These are phyloP conservation scores for Suillia variegata DNA, from an alignment of 2,888 invertebrate genomes.

Conservation along the genomic window DNA sequence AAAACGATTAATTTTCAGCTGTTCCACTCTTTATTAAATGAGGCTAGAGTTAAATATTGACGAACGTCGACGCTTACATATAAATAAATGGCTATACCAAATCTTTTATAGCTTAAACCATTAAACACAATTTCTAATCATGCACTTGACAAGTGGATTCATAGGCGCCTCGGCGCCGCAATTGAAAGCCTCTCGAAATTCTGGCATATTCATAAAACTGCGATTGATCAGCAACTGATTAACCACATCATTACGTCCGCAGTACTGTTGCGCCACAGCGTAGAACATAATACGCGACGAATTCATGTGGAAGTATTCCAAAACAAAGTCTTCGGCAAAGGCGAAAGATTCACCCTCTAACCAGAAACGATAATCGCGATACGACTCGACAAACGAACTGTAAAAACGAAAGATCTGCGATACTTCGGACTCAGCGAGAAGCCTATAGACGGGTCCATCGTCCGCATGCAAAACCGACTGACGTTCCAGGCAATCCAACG, in stretches of 20 bases:
- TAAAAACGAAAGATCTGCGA: slow-evolving; percentile 44
- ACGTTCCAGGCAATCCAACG: slow-evolving; percentile 49
- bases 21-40: too few relatives aligned
- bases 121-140: slow-evolving; percentile 29
- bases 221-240: slow-evolving; percentile 48
- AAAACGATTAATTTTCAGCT: too few relatives aligned
- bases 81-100: too few relatives aligned
- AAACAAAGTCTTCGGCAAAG: slow-evolving; percentile 52
- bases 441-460: slow-evolving; percentile 18
- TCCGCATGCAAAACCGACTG: slow-evolving; percentile 39
- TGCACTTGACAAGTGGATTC: slow-evolving; percentile 53
- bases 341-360: slow-evolving; percentile 52
- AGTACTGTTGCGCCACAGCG: slow-evolving; percentile 52
- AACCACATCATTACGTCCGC: slow-evolving; percentile 44
- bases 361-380: slow-evolving; percentile 53
- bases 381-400: slow-evolving; percentile 45
- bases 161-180: slow-evolving; percentile 41
- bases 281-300: slow-evolving; percentile 49
- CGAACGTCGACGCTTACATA: too few relatives aligned
- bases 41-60: too few relatives aligned
- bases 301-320: slow-evolving; percentile 48
- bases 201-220: slow-evolving; percentile 51
- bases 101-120: too few relatives aligned
- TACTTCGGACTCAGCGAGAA: slow-evolving; percentile 37
- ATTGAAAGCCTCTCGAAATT: slow-evolving; percentile 50